Percentiles rank a stretch among this genome's conserved stretches.
Evolutionary conservation across 1,140 invertebrate species (phyloP).

Genomic region (Macrobrachium nipponense): DNA sequence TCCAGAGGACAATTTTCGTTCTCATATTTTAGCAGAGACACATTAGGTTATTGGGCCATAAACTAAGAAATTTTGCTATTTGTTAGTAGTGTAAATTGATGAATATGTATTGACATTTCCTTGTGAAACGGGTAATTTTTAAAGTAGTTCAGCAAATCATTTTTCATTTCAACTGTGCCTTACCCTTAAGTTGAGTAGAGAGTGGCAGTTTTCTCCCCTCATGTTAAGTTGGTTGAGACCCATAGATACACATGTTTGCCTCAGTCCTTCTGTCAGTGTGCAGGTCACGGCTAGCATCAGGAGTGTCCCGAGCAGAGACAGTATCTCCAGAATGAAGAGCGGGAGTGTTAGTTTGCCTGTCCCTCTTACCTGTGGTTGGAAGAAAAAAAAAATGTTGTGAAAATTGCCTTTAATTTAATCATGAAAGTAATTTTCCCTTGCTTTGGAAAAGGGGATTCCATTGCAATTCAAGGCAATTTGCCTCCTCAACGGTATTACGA

Average conservation of each 20-base stretch:
- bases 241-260: conserved; percentile 51
- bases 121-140: too few relatives aligned
- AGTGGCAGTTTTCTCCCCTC: conserved; percentile 33
- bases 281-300: conserved; percentile 48
- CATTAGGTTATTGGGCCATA: too few relatives aligned
- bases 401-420: neutral
- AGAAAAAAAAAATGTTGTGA: neutral
- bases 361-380: conserved; percentile 14
- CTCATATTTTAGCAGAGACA: too few relatives aligned
- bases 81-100: too few relatives aligned
- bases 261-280: conserved; percentile 56
- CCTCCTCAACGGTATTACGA: too few relatives aligned
- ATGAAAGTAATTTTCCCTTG: too few relatives aligned
- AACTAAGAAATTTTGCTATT: too few relatives aligned
- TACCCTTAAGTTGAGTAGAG: conserved; percentile 53
- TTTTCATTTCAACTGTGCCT: neutral
- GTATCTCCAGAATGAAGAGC: neutral
- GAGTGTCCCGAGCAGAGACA: conserved; percentile 9
- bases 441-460: too few relatives aligned
- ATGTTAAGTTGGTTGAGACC: conserved; percentile 54
- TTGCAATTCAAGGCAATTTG: too few relatives aligned
- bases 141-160: too few relatives aligned
- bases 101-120: too few relatives aligned
- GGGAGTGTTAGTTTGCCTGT: neutral
- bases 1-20: too few relatives aligned